These are phyloP conservation scores for Camponotus floridanus DNA, from an alignment of 1,140 invertebrate species.

Conservation along the genomic window DNA sequence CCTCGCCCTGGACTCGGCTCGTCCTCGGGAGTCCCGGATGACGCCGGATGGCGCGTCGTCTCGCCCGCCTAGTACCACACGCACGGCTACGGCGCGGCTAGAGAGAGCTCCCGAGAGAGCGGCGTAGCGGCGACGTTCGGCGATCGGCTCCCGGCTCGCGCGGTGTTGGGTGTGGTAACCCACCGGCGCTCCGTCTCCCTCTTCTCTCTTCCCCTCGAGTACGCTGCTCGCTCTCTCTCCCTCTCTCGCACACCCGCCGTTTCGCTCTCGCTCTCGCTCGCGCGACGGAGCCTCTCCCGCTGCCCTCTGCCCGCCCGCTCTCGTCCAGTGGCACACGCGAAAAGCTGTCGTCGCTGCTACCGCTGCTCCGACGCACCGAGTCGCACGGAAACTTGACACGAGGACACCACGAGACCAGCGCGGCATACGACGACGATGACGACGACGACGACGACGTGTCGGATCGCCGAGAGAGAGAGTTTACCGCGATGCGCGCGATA, in stretches of 20 bases:
- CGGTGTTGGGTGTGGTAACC: slow-evolving; percentile 86
- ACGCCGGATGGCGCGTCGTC: slow-evolving; percentile 25
- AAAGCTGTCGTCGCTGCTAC: slow-evolving; percentile 23
- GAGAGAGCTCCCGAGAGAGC: slow-evolving; percentile 61
- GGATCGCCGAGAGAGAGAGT: slow-evolving; percentile 18
- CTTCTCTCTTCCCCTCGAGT: slow-evolving; percentile 33
- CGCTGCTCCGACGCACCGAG: slow-evolving; percentile 13
- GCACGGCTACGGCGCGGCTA: slow-evolving; percentile 18
- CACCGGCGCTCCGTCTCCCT: slow-evolving; percentile 78
- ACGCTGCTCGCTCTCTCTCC: slow-evolving; percentile 43
- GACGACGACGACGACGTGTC: slow-evolving; percentile 60
- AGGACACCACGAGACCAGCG: slow-evolving; percentile 39
- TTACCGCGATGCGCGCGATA: slow-evolving; percentile 51
- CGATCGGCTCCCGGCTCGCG: slow-evolving; percentile 79
- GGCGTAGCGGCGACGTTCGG: slow-evolving; percentile 70
- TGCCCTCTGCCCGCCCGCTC: background rate
- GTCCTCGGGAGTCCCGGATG: background rate
- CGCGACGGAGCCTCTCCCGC: slow-evolving; percentile 14
- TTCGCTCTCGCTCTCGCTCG: slow-evolving; percentile 22
- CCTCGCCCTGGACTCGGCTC: slow-evolving; percentile 1
- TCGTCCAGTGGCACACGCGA: slow-evolving; percentile 41
- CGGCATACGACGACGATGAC: slow-evolving; percentile 66
- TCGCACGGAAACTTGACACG: slow-evolving; percentile 43
- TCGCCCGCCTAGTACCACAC: slow-evolving; percentile 55
- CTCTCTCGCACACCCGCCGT: slow-evolving; percentile 36